Conservation (phyloP, 2,888 invertebrate species). For the Lysandra coridon region DNA sequence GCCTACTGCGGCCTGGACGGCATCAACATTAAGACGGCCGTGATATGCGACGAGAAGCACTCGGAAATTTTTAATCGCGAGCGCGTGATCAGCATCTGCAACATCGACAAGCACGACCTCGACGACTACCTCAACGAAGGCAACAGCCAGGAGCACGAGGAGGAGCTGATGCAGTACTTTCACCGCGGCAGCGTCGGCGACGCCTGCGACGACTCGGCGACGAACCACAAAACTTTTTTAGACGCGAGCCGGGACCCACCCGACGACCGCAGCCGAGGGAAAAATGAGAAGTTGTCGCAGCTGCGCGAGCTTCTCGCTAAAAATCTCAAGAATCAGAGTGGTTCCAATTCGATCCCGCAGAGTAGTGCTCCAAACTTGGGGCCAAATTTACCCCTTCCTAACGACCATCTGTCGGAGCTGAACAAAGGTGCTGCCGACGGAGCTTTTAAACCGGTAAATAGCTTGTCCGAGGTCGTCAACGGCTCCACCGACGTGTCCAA, state of each 20-base stretch:
- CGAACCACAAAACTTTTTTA: conserved; percentile 61
- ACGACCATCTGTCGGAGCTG: conserved; percentile 50
- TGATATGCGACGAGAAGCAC: conserved; percentile 75
- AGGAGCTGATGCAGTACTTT: conserved; percentile 91
- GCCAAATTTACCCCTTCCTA: conserved; percentile 47
- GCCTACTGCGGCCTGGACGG: conserved; percentile 75
- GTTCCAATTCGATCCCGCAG: conserved; percentile 46
- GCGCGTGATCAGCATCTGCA: conserved; percentile 86
- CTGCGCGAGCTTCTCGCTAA: conserved; percentile 85
- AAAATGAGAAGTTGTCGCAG: conserved; percentile 86
- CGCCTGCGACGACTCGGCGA: conserved; percentile 46
- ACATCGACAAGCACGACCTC: conserved; percentile 89
- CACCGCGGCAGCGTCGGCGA: conserved; percentile 68
- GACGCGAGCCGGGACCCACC: conserved; percentile 68
- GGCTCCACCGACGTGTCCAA: conserved; percentile 48
- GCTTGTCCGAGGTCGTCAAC: conserved; percentile 49
- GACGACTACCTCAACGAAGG: conserved; percentile 90
- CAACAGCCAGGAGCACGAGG: conserved; percentile 89
- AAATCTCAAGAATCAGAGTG: conserved; percentile 79
- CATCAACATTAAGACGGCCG: conserved; percentile 66
- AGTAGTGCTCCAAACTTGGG: background rate
- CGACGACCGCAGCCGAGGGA: conserved; percentile 74
- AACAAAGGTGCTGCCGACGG: conserved; percentile 55
- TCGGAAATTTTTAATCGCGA: conserved; percentile 82
- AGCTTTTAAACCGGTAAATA: conserved; percentile 61